Percentiles rank a stretch among this genome's conserved stretches.
These are phyloP conservation scores for Agrotis ipsilon DNA, from an alignment of 2,888 invertebrate species.

Conservation along the genomic window DNA sequence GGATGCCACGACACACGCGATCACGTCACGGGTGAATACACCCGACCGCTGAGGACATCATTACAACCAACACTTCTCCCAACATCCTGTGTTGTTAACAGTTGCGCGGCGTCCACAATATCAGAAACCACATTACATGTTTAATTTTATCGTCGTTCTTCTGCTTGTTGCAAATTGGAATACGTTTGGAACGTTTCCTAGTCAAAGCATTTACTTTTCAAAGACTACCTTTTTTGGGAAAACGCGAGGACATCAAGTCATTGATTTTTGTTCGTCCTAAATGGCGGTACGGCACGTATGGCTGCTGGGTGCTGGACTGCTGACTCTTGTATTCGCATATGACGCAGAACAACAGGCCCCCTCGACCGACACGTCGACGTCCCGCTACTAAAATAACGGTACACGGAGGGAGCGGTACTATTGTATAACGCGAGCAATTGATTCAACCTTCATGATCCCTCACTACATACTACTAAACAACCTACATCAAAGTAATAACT, in stretches of 20 bases:
- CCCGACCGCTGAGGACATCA: constrained; percentile 25
- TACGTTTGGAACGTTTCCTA: not conserved
- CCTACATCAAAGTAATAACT: constrained; percentile 4
- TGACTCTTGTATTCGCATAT: constrained; percentile 8
- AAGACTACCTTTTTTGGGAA: constrained; percentile 15
- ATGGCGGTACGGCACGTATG: not conserved
- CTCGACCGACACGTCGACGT: constrained; percentile 9
- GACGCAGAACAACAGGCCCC: constrained; percentile 49
- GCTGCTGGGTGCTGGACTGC: constrained; percentile 2
- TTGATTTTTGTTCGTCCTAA: not conserved
- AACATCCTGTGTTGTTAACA: constrained; percentile 17
- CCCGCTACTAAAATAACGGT: constrained; percentile 54
- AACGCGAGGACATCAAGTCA: constrained; percentile 2
- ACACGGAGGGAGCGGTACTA: constrained; percentile 42
- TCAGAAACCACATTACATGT: not conserved
- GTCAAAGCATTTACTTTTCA: not conserved
- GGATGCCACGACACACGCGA: constrained; percentile 41
- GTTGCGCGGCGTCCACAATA: not conserved
- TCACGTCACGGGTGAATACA: constrained; percentile 46
- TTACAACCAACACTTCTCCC: constrained; percentile 21
- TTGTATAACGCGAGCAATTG: constrained; percentile 72
- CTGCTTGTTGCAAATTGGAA: not conserved
- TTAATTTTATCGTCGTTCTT: not conserved
- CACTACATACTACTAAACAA: constrained; percentile 8
- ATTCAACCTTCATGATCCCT: constrained; percentile 74